Evolutionary conservation across 1,140 invertebrate species (phyloP), one percentile per base, ranked within the genome.

Genomic region (Orchesella cincta): DNA sequence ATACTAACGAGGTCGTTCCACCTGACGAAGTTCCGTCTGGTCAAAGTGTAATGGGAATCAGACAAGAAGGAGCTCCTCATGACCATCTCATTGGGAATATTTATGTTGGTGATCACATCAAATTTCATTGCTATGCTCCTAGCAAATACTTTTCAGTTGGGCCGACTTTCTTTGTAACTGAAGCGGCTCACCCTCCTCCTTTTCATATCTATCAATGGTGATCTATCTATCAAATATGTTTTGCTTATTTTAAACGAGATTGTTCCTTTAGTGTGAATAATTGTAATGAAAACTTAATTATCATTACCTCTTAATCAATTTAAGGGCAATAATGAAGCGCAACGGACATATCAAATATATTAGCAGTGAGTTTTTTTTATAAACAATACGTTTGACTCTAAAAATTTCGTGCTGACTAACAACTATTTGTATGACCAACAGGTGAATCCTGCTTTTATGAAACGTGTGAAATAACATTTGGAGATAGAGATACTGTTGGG

Each of bases 381-480:
- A n/a, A n/a, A n/a, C n/a, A n/a, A n/a, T n/a, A n/a, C n/a, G n/a
- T n/a, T n/a, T n/a, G n/a, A n/a, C n/a, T n/a, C n/a, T n/a, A n/a
- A n/a, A n/a, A n/a, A n/a, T n/a, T n/a, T n/a, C n/a, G n/a, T n/a
- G n/a, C n/a, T n/a, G n/a, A n/a, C n/a, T n/a, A n/a, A n/a, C n/a
- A n/a, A n/a, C n/a, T n/a, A n/a, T n/a, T n/a, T n/a, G n/a, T n/a
- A n/a, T n/a, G n/a, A n/a, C n/a, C n/a, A n/a, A 8, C n/a, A 77
- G 76, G 76, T 29, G 71, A 77, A 46, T 51, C 54, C 31, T 77
- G 76, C 54, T 77, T 77, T 28, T 64, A 74, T 70, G 76, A 77
- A 35, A 62, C 64, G n/a, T 77, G 76, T 72, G 76, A 77, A 67
- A 77, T 77, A 18, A 77, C 76, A 23, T 77, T 77, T 33, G 76